Percentiles rank a stretch among this genome's conserved stretches.
phyloP scores from a whole-genome alignment of 2,888 invertebrate genomes.

The Nephrotoma appendiculata region DNA sequence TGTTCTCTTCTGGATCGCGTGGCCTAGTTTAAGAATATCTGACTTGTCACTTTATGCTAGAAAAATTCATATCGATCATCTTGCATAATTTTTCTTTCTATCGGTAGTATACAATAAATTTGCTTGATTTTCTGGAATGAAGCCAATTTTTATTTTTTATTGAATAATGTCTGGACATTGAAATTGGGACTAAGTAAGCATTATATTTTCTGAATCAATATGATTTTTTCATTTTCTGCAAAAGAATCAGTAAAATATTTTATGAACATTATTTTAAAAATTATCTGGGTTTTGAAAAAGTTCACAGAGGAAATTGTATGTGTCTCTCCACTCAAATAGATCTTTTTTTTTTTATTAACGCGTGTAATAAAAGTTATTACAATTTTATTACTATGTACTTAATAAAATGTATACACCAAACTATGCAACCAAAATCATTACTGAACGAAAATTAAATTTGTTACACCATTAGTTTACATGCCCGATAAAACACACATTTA shows the following conservation, averaged over 20 bases:
- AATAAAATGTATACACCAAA: too few species aligned
- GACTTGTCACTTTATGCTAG: too few species aligned
- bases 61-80: neutral
- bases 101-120: neutral
- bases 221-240: too few species aligned
- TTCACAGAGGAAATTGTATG: too few species aligned
- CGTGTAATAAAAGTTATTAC: neutral
- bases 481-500: neutral
- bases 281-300: too few species aligned
- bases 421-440: neutral
- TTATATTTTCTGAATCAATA: too few species aligned
- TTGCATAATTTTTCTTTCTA: neutral
- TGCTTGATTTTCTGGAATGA: neutral
- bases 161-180: neutral
- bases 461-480: neutral
- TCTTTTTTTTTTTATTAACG: neutral
- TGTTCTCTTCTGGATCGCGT: too few species aligned
- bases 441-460: neutral
- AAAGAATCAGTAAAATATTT: too few species aligned
- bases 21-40: too few species aligned
- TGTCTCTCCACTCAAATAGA: too few species aligned
- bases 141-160: neutral
- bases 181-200: neutral
- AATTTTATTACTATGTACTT: neutral
- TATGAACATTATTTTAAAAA: too few species aligned